phyloP scores from a whole-genome alignment of 2,888 invertebrate species.

The Halictus ligatus region DNA sequence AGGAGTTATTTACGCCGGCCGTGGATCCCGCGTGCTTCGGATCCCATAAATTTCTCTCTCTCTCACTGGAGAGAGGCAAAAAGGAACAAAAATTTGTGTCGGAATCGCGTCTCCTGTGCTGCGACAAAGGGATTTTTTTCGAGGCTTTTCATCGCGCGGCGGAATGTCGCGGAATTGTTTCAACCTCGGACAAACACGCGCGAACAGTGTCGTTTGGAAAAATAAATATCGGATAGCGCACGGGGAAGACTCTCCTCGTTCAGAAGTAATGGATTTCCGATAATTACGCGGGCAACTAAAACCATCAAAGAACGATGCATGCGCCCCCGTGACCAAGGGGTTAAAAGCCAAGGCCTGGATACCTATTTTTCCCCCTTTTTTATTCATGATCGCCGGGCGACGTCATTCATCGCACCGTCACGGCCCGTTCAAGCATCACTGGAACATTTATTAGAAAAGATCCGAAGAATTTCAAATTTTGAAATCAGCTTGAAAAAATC shows the following conservation, averaged over 20 bases:
- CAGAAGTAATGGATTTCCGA: constrained; percentile 65
- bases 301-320: constrained; percentile 43
- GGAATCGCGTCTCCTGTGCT: not conserved
- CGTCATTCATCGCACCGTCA: not conserved
- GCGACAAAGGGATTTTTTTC: not conserved
- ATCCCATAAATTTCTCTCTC: not conserved
- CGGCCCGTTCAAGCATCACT: not conserved
- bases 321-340: constrained; percentile 19
- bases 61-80: not conserved
- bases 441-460: not conserved
- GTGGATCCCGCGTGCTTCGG: not conserved
- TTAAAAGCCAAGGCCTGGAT: constrained; percentile 45
- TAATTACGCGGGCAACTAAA: constrained; percentile 49
- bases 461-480: no score
- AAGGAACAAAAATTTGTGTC: not conserved
- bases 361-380: not conserved
- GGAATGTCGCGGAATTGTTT: constrained; percentile 11
- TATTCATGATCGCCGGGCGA: not conserved
- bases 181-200: not conserved
- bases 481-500: no score
- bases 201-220: not conserved
- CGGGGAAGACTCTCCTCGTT: constrained; percentile 39
- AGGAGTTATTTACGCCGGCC: not conserved
- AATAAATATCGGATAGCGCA: constrained; percentile 18
- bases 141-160: not conserved